phyloP scores from a whole-genome alignment of 2,797 vertebrate genomes.

The Pagetopsis macropterus region DNA sequence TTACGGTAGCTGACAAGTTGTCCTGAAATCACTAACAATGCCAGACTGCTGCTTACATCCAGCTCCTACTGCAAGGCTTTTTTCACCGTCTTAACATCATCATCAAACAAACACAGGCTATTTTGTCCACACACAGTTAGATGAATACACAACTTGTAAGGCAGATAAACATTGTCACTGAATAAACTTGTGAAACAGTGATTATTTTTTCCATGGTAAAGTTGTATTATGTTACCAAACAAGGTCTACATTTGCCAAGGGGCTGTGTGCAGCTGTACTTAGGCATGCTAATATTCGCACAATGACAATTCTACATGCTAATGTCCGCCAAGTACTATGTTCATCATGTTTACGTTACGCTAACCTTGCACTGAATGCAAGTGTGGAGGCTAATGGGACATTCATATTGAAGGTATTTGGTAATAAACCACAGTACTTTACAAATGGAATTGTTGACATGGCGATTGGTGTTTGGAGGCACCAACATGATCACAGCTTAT shows the following conservation, averaged over 20 bases:
- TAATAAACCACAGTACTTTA: not conserved
- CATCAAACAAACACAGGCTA: not conserved
- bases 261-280: not conserved
- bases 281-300: not conserved
- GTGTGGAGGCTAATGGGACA: not conserved
- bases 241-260: not conserved
- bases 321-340: not conserved
- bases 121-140: slow-evolving; percentile 7
- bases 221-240: not conserved
- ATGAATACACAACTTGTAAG: not conserved
- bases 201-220: not conserved
- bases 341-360: not conserved
- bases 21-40: slow-evolving; percentile 58
- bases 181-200: not conserved
- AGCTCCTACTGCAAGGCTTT: slow-evolving; percentile 33
- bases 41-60: slow-evolving; percentile 47
- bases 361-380: not conserved
- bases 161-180: not conserved
- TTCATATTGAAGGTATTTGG: not conserved
- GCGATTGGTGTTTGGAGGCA: not conserved
- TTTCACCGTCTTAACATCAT: slow-evolving; percentile 32
- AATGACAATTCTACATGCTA: not conserved
- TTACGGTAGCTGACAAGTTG: slow-evolving; percentile 68
- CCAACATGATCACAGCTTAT: not conserved
- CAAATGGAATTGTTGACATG: not conserved